These are phyloP conservation scores for Diplodus puntazzo DNA, from an alignment of 2,797 vertebrate species.

Conservation along the genomic window DNA sequence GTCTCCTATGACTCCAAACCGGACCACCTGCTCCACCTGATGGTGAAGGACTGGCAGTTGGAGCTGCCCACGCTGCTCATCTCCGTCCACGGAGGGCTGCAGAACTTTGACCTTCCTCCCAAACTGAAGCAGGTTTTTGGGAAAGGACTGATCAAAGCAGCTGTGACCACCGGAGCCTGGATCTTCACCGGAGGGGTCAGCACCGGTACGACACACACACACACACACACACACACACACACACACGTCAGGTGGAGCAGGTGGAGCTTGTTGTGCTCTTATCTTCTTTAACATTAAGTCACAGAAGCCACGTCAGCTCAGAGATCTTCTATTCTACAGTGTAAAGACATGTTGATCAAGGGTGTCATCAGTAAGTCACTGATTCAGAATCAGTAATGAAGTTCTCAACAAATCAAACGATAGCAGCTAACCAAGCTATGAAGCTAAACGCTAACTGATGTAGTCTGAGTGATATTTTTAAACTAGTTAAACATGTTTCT, in stretches of 20 bases:
- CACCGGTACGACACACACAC: conserved; percentile 85
- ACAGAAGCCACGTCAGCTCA: too few species aligned
- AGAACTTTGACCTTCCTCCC: conserved; percentile 95
- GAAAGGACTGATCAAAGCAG: conserved; percentile 96
- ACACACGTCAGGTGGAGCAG: too few species aligned
- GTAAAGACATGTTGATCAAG: too few species aligned
- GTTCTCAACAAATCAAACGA: too few species aligned
- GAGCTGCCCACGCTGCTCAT: conserved; percentile 96
- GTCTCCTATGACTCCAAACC: conserved; percentile 94
- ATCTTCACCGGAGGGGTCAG: conserved; percentile 97
- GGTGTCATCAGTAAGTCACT: too few species aligned
- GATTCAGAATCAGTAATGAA: too few species aligned
- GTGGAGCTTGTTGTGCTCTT: too few species aligned
- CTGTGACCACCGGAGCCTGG: conserved; percentile 97
- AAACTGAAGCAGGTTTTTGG: conserved; percentile 98
- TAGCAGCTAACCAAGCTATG: neutral
- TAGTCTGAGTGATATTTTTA: too few species aligned
- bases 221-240: too few species aligned
- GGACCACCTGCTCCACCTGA: conserved; percentile 93
- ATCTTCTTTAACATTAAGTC: too few species aligned
- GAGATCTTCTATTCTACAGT: too few species aligned
- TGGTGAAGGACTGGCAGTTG: conserved; percentile 97
- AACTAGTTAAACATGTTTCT: neutral
- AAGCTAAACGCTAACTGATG: neutral
- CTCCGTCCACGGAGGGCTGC: conserved; percentile 96